A percentile compares a stretch with the other conserved stretches of the same genome.
phyloP scores from a whole-genome alignment of 2,113 vertebrate genomes.

The Antechinus flavipes region DNA sequence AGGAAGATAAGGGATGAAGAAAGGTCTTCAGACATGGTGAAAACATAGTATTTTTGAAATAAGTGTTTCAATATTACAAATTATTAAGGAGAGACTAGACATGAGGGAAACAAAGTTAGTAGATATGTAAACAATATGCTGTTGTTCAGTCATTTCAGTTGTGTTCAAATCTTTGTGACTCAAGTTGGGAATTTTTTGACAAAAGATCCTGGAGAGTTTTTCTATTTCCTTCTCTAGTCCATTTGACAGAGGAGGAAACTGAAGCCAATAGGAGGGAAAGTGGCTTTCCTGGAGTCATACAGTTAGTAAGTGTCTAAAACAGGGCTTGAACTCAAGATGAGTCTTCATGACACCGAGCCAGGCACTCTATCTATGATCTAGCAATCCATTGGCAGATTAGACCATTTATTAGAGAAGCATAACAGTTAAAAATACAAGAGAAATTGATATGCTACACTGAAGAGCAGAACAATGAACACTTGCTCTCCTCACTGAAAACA shows the following conservation, averaged over 20 bases:
- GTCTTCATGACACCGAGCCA: too few species aligned
- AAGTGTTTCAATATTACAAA: not conserved
- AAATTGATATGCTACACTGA: too few species aligned
- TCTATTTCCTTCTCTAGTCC: too few species aligned
- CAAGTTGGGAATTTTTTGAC: not conserved
- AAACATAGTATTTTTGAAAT: not conserved
- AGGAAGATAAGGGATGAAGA: too few species aligned
- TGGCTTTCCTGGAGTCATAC: not conserved
- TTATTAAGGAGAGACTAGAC: not conserved
- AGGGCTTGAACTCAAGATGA: not conserved
- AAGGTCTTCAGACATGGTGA: not conserved
- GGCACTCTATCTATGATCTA: not conserved
- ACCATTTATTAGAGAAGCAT: not conserved
- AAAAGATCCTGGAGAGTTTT: not conserved
- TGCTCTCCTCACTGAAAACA: too few species aligned
- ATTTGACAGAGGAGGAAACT: too few species aligned
- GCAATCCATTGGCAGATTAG: not conserved
- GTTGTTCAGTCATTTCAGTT: not conserved
- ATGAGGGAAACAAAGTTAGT: not conserved
- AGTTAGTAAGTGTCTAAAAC: too few species aligned
- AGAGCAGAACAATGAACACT: too few species aligned
- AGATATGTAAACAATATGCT: not conserved
- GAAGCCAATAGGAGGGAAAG: not conserved
- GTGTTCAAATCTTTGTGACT: not conserved
- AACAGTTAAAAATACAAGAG: too few species aligned